A percentile compares a stretch with the other conserved stretches of the same genome.
Evolutionary conservation across 2,113 vertebrate species (phyloP).

Genomic region (Turdus rufiventris): DNA sequence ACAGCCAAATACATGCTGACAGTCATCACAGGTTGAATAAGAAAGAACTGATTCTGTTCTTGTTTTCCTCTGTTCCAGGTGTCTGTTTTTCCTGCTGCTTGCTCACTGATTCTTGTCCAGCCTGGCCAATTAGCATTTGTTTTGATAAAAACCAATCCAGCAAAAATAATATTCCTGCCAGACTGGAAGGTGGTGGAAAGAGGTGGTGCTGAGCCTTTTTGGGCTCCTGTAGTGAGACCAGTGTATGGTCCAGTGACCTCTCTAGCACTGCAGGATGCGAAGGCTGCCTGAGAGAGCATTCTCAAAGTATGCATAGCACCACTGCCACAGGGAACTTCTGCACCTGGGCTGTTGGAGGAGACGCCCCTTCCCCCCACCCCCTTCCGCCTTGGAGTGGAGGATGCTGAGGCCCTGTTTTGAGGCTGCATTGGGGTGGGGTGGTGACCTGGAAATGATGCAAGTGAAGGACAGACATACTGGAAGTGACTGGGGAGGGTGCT

Average conservation of each 20-base stretch:
- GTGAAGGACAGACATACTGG: not conserved
- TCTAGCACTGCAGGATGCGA: accelerated
- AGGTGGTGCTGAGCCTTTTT: not conserved
- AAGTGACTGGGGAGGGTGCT: not conserved
- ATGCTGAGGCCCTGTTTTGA: not conserved
- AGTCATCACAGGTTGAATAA: not conserved
- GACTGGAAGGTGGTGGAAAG: not conserved
- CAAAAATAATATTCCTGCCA: not conserved
- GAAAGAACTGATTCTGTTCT: not conserved
- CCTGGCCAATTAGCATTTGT: not conserved
- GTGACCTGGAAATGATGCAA: not conserved
- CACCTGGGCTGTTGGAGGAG: not conserved
- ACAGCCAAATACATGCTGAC: not conserved
- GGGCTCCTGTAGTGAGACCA: not conserved
- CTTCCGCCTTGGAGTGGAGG: not conserved
- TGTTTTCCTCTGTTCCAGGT: not conserved
- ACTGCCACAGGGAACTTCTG: accelerated
- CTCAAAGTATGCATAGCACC: not conserved
- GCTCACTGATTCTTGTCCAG: not conserved
- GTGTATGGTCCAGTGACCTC: not conserved
- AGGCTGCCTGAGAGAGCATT: not conserved
- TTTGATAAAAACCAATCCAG: not conserved
- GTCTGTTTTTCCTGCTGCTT: not conserved
- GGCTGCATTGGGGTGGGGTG: not conserved
- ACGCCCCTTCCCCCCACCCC: too few species aligned